Conservation (phyloP, 2,888 invertebrate species). For the Lochmaea crataegi region DNA sequence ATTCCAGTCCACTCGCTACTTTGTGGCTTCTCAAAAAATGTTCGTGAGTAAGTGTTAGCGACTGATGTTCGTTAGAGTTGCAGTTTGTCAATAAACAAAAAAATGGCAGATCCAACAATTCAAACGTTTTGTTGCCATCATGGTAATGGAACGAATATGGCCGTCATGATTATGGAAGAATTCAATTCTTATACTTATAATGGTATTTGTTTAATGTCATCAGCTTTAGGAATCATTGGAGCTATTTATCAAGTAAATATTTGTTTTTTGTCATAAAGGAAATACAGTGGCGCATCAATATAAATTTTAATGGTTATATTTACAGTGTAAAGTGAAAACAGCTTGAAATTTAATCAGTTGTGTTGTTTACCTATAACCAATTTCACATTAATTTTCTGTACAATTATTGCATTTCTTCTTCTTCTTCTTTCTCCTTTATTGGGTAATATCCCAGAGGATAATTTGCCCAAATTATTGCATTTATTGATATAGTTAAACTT, state of each 20-base stretch:
- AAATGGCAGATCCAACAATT: conserved; percentile 85
- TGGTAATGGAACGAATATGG: conserved; percentile 73
- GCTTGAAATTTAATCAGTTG: too few species aligned
- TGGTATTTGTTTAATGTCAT: conserved; percentile 78
- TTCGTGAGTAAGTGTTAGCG: conserved; percentile 6
- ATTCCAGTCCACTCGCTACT: neutral
- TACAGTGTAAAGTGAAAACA: too few species aligned
- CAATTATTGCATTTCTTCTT: neutral
- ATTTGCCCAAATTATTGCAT: too few species aligned
- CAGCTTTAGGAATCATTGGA: conserved; percentile 79
- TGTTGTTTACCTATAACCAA: too few species aligned
- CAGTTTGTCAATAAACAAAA: conserved; percentile 13
- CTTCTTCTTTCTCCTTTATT: too few species aligned
- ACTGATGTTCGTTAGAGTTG: conserved; percentile 1
- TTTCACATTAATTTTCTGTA: too few species aligned
- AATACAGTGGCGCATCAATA: conserved; percentile 4
- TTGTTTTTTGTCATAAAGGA: neutral
- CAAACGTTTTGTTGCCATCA: conserved; percentile 84
- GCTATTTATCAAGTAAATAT: conserved; percentile 78
- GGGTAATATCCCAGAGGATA: too few species aligned
- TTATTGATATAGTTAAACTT: conserved; percentile 44
- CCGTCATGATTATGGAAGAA: conserved; percentile 75
- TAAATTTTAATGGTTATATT: neutral
- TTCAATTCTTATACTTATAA: conserved; percentile 83
- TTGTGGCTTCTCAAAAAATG: conserved; percentile 19